A percentile compares a stretch with the other conserved stretches of the same genome.
phyloP scores from a whole-genome alignment of 2,888 invertebrate species.

The Zygaena filipendulae region DNA sequence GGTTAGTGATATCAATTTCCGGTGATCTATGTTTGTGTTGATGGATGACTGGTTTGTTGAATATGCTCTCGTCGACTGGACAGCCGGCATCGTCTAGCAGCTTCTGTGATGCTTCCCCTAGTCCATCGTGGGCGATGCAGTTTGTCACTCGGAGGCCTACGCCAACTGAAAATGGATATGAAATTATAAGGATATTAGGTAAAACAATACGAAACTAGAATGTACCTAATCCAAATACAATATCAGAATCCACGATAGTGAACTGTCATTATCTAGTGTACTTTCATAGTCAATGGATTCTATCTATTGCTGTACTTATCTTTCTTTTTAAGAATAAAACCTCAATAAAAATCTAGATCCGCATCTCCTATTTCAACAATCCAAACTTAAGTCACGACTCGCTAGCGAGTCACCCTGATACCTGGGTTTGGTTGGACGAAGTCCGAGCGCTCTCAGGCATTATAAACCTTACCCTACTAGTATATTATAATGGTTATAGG shows the following conservation, averaged over 20 bases:
- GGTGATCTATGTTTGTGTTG: slow-evolving; percentile 41
- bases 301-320: too few relatives aligned
- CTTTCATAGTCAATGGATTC: too few relatives aligned
- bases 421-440: too few relatives aligned
- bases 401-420: too few relatives aligned
- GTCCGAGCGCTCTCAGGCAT: too few relatives aligned
- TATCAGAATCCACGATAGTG: background rate
- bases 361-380: too few relatives aligned
- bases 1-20: slow-evolving; percentile 46
- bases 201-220: background rate
- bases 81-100: slow-evolving; percentile 80
- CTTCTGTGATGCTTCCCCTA: slow-evolving; percentile 79
- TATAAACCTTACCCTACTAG: too few relatives aligned
- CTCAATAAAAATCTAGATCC: too few relatives aligned
- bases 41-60: slow-evolving; percentile 63
- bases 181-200: background rate
- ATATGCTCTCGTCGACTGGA: slow-evolving; percentile 75
- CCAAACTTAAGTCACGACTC: too few relatives aligned
- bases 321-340: too few relatives aligned
- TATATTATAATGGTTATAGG: too few relatives aligned
- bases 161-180: slow-evolving; percentile 65
- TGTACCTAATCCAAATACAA: background rate
- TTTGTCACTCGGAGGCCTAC: slow-evolving; percentile 80
- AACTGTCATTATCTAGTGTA: too few relatives aligned
- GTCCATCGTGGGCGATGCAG: slow-evolving; percentile 82